phyloP scores from a whole-genome alignment of 2,113 vertebrate genomes.

The Carlito syrichta region DNA sequence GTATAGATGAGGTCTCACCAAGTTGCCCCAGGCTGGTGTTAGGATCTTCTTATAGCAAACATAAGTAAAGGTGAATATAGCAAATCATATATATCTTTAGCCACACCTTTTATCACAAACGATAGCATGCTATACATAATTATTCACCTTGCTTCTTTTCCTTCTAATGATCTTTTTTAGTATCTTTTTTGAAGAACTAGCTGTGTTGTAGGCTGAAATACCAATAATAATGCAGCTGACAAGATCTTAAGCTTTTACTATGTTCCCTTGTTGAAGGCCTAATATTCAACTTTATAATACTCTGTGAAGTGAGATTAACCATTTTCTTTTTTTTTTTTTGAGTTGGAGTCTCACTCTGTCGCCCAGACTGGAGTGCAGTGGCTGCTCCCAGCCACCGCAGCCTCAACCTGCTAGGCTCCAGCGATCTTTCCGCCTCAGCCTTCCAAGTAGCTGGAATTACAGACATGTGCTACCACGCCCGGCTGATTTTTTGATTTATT shows the following conservation, averaged over 20 bases:
- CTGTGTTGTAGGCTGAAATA: not conserved
- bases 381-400: too few species aligned
- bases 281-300: not conserved
- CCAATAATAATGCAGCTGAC: not conserved
- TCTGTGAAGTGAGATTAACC: not conserved
- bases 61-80: not conserved
- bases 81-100: not conserved
- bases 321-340: not conserved
- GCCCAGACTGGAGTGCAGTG: too few species aligned
- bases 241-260: not conserved
- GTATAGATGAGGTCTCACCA: too few species aligned
- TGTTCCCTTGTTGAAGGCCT: not conserved
- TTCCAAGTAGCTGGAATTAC: too few species aligned
- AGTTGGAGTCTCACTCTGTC: too few species aligned
- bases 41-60: not conserved
- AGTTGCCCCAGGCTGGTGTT: not conserved
- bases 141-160: not conserved
- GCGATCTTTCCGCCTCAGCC: too few species aligned
- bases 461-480: too few species aligned
- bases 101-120: not conserved
- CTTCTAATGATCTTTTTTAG: not conserved
- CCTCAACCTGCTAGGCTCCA: too few species aligned
- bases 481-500: too few species aligned
- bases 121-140: not conserved
- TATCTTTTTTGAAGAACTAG: not conserved